A percentile compares a stretch with the other conserved stretches of the same genome.
Conservation (phyloP, 2,113 vertebrate species). For the Boleophthalmus pectinirostris region DNA sequence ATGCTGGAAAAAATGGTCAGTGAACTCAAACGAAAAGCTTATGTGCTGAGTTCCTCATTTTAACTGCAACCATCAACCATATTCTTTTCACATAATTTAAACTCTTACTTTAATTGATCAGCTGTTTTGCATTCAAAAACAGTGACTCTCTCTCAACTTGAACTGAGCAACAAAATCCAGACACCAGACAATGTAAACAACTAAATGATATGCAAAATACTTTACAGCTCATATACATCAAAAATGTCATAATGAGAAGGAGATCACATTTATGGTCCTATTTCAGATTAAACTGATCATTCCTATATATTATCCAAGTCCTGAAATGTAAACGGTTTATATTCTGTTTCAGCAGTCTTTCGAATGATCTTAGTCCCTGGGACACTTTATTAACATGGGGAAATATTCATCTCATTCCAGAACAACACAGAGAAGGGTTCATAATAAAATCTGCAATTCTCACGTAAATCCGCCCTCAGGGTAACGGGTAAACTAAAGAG, state of each 20-base stretch:
- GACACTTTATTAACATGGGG: conserved; percentile 50
- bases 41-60: not conserved
- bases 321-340: not conserved
- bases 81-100: not conserved
- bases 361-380: conserved; percentile 24
- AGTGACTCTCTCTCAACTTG: not conserved
- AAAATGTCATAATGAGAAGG: not conserved
- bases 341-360: not conserved
- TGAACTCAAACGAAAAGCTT: no score
- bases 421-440: conserved; percentile 61
- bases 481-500: conserved; percentile 64
- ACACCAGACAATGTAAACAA: not conserved
- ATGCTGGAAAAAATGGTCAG: not conserved
- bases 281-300: not conserved
- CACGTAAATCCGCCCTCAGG: conserved; percentile 66
- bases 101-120: not conserved
- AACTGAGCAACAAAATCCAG: not conserved
- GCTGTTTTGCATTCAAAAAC: not conserved
- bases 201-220: not conserved
- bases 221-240: not conserved
- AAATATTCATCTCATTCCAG: conserved; percentile 53
- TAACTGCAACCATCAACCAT: not conserved
- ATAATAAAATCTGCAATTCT: conserved; percentile 76
- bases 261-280: not conserved
- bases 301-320: not conserved